Base-by-base conservation (phyloP, 2,797 vertebrate genomes). In the Denticeps clupeoides region DNA sequence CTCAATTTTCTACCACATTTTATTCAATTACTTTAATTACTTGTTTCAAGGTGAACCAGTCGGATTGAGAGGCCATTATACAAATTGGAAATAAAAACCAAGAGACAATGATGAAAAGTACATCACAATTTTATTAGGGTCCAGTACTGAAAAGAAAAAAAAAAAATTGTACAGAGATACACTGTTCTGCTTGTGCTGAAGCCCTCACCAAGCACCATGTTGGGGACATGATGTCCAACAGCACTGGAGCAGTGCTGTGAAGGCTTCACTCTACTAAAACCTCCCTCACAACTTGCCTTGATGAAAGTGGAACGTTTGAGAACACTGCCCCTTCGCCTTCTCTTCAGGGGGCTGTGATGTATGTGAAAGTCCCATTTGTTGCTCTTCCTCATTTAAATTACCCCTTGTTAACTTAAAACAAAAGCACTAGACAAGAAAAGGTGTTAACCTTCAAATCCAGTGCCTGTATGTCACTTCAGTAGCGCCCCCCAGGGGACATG, bases 361-460 rank as follows among this genome's bases (percentile, higher is more conserved):
- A 77, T 65, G 82, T 82, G 87, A 87, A 91, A 88, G 85, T 93
- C 90, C 88, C 88, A 86, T 85, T 84, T 83, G 82, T 87, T 52
- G 53, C 43, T 59, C 53, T 54, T 57, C 37, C 24, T 48, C 49
- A 41, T 76, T 79, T 74, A 79, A 72, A 79, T 45, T 41, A 40
- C 22, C 24, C 70, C 56, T 67, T 55, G 66, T 62, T 31, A 60
- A 60, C 33, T 60, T 77, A 35, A n/a, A 24, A 27, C 13, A 41
- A 41, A 78, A 77, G 71, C 71, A 93, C 87, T 91, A 91, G 87
- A 87, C 35, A 35, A 33, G 35, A 18, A 94, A 90, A 87, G 87
- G 87, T 91, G 88, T 92, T 89, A 97, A 93, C 92, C 90, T 87
- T 87, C 92, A 97, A 96, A 94, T 91, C 88, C 93, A 97, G 88